Evolutionary conservation across 2,888 invertebrate species (phyloP).

Genomic region (Carcina quercana): DNA sequence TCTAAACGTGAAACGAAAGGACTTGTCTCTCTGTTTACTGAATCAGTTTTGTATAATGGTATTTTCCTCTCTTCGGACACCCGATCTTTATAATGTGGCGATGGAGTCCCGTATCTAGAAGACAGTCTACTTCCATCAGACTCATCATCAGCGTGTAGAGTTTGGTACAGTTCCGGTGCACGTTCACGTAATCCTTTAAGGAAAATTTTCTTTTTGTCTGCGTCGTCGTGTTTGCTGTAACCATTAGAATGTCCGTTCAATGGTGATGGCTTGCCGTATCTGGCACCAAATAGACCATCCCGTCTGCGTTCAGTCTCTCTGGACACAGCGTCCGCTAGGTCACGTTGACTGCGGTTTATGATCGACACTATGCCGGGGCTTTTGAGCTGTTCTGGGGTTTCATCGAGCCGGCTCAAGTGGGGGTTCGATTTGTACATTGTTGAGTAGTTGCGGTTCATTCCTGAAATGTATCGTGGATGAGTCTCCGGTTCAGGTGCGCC

Average conservation of each 20-base stretch:
- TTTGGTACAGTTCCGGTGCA: conserved; percentile 82
- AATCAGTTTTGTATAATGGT: conserved; percentile 63
- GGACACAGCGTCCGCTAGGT: conserved; percentile 78
- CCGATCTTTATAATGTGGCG: conserved; percentile 64
- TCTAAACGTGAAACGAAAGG: conserved; percentile 63
- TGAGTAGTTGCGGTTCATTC: conserved; percentile 65
- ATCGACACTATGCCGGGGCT: conserved; percentile 91
- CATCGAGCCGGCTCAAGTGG: conserved; percentile 81
- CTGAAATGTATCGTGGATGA: conserved; percentile 60
- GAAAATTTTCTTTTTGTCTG: conserved; percentile 79
- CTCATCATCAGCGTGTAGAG: conserved; percentile 78
- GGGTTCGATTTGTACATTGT: conserved; percentile 86
- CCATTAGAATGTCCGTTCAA: conserved; percentile 66
- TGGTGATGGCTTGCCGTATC: conserved; percentile 73
- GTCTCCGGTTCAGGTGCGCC: conserved; percentile 76
- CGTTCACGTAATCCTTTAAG: conserved; percentile 80
- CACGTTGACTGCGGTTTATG: conserved; percentile 87
- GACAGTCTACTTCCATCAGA: conserved; percentile 65
- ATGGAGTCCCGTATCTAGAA: conserved; percentile 60
- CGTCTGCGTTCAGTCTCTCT: conserved; percentile 67
- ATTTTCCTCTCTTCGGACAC: conserved; percentile 61
- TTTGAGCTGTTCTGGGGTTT: conserved; percentile 82
- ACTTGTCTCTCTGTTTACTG: conserved; percentile 60
- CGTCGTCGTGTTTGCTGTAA: conserved; percentile 58
- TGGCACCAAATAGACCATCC: conserved; percentile 70